Base-by-base conservation (phyloP, 1,140 invertebrate genomes). In the Psix sp. region DNA sequence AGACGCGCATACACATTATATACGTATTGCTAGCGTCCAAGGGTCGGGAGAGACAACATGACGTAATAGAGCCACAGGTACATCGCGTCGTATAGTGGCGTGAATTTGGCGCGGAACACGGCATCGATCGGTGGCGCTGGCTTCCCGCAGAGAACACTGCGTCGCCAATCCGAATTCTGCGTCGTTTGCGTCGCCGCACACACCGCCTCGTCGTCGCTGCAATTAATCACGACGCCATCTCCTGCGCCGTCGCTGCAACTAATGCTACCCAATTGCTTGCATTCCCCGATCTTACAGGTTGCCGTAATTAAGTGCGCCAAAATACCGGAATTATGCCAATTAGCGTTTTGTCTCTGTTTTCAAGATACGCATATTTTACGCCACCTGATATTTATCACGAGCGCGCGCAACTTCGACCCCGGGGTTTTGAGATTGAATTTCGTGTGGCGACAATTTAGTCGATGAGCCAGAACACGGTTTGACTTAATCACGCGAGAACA, bases 211-310 rank as follows among this genome's bases (percentile, higher is more conserved):
- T 67, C 63, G 48, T 39, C 60, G 51, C 20, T 56, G 65, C 72
- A 66, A 75, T 75, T 75, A 75, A 75, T 75, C 73, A 75, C 38
- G 65, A 67, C 65, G 73, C 73, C 63, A 74, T 70, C 62, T 36
- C 46, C 52, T 43, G 63, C 66, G 52, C 68, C 54, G 70, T 66
- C 70, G 60, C 72, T 71, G 66, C 73, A 71, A 76, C 73, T 76
- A 67, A 76, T 62, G 66, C 66, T 66, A 62, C 73, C 66, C 73
- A 71, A 75, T 75, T 75, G 73, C 73, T 66, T 60, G 66, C 73
- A 70, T 66, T 66, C 66, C 39, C 73, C 60, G 66, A 75, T 75
- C 73, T 75, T 71, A 75, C 73, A 75, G 73, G 73, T 75, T 75
- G 72, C 59, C 40, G 72, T 75, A 70, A 75, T 75, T 75, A 75